Evolutionary conservation across 2,113 vertebrate genomes (phyloP).

Genomic region (Xenopus laevis): DNA sequence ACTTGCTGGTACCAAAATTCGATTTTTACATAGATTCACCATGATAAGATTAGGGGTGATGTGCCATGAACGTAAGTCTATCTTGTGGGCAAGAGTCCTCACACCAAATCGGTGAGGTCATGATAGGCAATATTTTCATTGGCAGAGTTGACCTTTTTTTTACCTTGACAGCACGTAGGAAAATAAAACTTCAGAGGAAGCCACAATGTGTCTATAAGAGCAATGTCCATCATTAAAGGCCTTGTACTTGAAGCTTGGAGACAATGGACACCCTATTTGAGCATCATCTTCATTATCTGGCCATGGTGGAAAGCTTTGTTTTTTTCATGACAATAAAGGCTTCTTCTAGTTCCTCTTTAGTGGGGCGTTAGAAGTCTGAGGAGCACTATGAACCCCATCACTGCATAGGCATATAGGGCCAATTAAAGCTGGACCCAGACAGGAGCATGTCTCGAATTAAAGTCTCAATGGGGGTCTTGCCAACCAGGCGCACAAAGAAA

Average conservation of each 20-base stretch:
- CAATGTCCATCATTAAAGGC: constrained; percentile 7
- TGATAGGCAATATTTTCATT: too few relatives aligned
- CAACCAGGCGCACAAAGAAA: constrained; percentile 81
- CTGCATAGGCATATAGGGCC: constrained; percentile 81
- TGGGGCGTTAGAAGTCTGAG: not conserved
- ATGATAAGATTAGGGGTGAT: too few relatives aligned
- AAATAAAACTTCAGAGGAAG: constrained; percentile 3
- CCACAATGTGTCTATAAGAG: not conserved
- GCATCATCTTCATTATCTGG: not conserved
- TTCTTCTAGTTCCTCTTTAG: not conserved
- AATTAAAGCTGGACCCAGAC: constrained; percentile 78
- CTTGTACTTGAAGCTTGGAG: not conserved
- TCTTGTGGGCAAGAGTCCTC: too few relatives aligned
- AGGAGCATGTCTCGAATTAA: constrained; percentile 83
- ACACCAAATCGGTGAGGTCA: too few relatives aligned
- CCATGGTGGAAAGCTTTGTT: constrained; percentile 4
- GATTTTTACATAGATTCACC: too few relatives aligned
- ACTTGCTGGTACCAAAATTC: too few relatives aligned
- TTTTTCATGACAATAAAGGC: not conserved
- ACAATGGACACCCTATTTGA: not conserved
- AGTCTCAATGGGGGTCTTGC: constrained; percentile 85
- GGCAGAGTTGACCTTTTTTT: not conserved
- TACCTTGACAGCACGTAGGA: constrained; percentile 1
- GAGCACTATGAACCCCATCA: constrained; percentile 50
- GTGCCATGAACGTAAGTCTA: too few relatives aligned